Evolutionary conservation across 2,888 invertebrate species (phyloP), one percentile per base, ranked within the genome.

Genomic region (Ellobium chinense): DNA sequence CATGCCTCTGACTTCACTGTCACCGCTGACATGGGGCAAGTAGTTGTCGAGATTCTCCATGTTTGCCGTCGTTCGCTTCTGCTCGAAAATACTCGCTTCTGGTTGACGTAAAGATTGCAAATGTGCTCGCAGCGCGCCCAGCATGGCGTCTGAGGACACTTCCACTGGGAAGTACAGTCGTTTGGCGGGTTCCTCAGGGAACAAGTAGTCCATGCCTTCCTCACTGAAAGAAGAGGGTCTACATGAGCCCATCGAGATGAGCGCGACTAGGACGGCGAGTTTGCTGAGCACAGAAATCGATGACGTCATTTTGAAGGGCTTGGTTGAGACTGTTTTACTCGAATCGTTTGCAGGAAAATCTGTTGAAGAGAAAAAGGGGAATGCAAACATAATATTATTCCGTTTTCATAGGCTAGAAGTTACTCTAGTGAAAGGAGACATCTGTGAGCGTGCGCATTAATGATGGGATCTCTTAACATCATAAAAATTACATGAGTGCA

Each of bases 31-130:
- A 37, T 58, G 69, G 14, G 65, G 54, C 14, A 56, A 24, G 9
- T 37, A 37, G 1, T 56, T 36, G 3, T 36, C 54, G 0, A 65
- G 21, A 3, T 34, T 46, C 24, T 62, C 62, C 0, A 29, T 1
- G 9, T 27, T 34, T 36, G 56, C 27, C 3, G 77, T 18, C 37
- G 39, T 14, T 31, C 78, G 58, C 29, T 78, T 78, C 70, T 78
- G 70, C 27, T 70, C 24, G 3, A 46, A 46, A 21, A 63, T 14
- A 2, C 12, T 27, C 1, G 27, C 37, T 21, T 31, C 39, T 36
- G 39, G 24, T 24, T n/a, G 36, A 12, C 36, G 68, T 14, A 37
- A 18, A 1, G 56, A 66, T 24, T 62, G 78, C 34, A 70, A n/a
- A 12, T 78, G 70, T 1, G 70, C 46, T n/a, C 37, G 34, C 18